Evolutionary conservation across 2,797 vertebrate species (phyloP).

Genomic region (Malacoraja senta): DNA sequence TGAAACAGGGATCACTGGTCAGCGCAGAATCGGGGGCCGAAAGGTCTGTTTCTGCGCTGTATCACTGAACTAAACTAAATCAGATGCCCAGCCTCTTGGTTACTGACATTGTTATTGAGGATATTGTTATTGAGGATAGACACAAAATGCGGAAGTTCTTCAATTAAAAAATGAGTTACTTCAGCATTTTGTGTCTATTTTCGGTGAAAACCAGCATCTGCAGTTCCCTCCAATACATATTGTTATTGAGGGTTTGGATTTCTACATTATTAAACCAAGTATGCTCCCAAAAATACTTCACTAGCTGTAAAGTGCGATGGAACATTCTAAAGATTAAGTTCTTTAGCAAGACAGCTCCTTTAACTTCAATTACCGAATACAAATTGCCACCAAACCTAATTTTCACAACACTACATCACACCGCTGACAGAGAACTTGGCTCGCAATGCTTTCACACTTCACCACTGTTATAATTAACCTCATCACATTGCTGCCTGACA

Average conservation of each 20-base stretch:
- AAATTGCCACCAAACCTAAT: slow-evolving; percentile 1
- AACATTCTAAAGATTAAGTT: background rate
- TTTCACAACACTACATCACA: background rate
- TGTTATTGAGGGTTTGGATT: too few species aligned
- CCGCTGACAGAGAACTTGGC: background rate
- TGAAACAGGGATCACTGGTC: too few species aligned
- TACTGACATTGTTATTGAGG: background rate
- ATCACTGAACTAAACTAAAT: too few species aligned
- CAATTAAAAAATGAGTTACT: too few species aligned
- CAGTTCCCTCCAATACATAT: too few species aligned
- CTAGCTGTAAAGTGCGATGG: background rate
- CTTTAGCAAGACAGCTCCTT: background rate
- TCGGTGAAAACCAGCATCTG: too few species aligned
- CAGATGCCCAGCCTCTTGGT: too few species aligned
- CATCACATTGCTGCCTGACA: slow-evolving; percentile 18
- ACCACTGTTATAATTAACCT: slow-evolving; percentile 18
- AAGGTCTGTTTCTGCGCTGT: too few species aligned
- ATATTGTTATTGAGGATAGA: background rate
- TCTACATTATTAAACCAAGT: background rate
- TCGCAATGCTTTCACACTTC: background rate
- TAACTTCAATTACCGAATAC: background rate
- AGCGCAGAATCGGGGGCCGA: too few species aligned
- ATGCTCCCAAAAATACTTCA: background rate
- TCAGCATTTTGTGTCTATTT: too few species aligned
- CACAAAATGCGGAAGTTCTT: too few species aligned